Evolutionary conservation across 1,140 invertebrate species (phyloP).

Genomic region (Lordiphosa collinella): DNA sequence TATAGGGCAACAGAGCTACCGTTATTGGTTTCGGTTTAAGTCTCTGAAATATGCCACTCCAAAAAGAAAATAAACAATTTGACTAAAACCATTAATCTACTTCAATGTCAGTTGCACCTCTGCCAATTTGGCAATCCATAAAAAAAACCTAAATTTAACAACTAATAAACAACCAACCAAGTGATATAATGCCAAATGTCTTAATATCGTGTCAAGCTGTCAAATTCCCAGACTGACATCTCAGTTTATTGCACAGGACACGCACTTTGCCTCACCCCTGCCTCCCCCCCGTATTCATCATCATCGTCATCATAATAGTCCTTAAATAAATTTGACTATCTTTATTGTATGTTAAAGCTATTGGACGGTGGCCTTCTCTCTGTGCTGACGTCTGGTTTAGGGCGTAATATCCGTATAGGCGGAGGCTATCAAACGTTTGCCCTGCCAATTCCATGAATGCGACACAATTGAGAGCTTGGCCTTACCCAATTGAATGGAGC

Average conservation of each 20-base stretch:
- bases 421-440: conserved; percentile 87
- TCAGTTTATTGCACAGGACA: conserved; percentile 34
- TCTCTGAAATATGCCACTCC: no score
- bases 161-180: conserved; percentile 44
- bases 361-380: neutral
- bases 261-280: neutral
- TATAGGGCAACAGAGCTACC: no score
- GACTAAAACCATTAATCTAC: conserved; percentile 5
- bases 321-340: conserved; percentile 26
- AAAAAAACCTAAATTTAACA: conserved; percentile 38
- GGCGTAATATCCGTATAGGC: conserved; percentile 81
- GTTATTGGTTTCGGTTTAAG: no score
- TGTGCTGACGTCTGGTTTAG: conserved; percentile 12
- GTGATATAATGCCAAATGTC: conserved; percentile 16
- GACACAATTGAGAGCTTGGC: conserved; percentile 86
- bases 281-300: no score
- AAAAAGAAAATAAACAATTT: no score
- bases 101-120: conserved; percentile 1
- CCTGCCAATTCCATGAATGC: conserved; percentile 85
- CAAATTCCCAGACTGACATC: conserved; percentile 42
- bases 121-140: conserved; percentile 9
- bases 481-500: conserved; percentile 85
- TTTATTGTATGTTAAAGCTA: conserved; percentile 23
- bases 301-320: conserved; percentile 27
- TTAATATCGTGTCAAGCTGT: conserved; percentile 44